Evolutionary conservation across 1,140 invertebrate species (phyloP), one percentile per base, ranked within the genome.

Genomic region (Drosophila athabasca): DNA sequence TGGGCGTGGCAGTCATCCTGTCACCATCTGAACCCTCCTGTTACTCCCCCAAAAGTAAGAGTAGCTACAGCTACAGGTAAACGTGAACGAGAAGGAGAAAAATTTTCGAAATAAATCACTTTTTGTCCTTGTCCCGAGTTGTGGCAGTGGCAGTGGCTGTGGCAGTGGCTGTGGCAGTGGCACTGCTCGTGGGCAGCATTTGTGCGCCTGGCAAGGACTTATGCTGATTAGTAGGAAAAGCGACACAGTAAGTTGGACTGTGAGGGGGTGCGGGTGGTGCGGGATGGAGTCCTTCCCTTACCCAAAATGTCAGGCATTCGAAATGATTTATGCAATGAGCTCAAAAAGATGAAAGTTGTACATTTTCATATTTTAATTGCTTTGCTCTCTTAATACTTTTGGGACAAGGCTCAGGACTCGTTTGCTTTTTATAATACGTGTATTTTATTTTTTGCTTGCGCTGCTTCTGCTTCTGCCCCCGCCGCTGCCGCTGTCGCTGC

Each of bases 281-380:
- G 19, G 39, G 22, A 13, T 9, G 39, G 31, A 9, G 13, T 26
- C 24, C 0, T 15, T 29, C 50, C 19, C 31, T 26, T 15, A 11
- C 43, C n/a, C 31, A 4, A 11, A 22, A 35, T 69, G 67, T 73
- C 76, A 77, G 81, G 76, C 81, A 85, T 76, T 84, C 77, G 78
- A 73, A 88, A 88, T 88, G 83, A 88, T 88, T 88, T 88, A 88
- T 88, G 83, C 83, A 88, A 88, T 88, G 82, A 85, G 83, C 83
- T 88, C 83, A 88, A 83, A 88, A 88, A 88, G 83, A 88, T 88
- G 83, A 88, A 88, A 88, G 83, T 88, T 88, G 83, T 88, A 88
- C 83, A 88, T 88, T 88, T 88, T 88, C 83, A 88, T 88, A 88
- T 88, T 88, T 88, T 88, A 88, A 88, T 88, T 88, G 83, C 83